Base-by-base conservation (phyloP, 2,888 invertebrate genomes). In the Idaea biselata region DNA sequence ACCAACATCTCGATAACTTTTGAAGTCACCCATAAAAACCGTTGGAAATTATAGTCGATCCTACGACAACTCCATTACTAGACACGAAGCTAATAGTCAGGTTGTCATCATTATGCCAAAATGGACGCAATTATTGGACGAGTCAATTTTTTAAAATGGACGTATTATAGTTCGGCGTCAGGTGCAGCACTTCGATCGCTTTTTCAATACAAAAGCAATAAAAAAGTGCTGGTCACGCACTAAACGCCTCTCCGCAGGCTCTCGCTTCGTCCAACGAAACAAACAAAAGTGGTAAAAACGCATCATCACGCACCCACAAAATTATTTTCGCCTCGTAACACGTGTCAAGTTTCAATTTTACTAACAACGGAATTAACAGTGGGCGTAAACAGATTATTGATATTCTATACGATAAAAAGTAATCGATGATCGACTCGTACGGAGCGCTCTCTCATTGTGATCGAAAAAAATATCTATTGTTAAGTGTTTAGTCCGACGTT, bases 301-400 rank as follows among this genome's bases (percentile, higher is more conserved):
- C 92, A 85, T 76, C 80, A 84, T 92, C 92, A 92, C 85, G 88
- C 86, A 88, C 81, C 87, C 88, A 88, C 86, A 78, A 86, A 90
- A 88, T 89, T 88, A 90, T 90, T 88, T 91, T 90, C 84, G 87
- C 90, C 83, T 84, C 81, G 88, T 88, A 91, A 89, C 91, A 91
- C 90, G 91, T 92, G 92, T 92, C 92, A 90, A 86, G 86, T 87
- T 90, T 90, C 89, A 91, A 91, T 91, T 90, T 86, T 87, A 90
- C 86, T 82, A 86, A 88, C 87, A 89, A 90, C 84, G 89, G 84
- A 88, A 90, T 91, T 90, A 92, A 91, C 91, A 81, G 91, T 90
- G 92, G 92, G 92, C 91, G 92, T 92, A 87, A 87, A 89, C 89
- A 83, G 90, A 91, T 89, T 90, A 90, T 91, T 87, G 91, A 91